phyloP scores from a whole-genome alignment of 1,140 invertebrate species.

The Drosophila lini region DNA sequence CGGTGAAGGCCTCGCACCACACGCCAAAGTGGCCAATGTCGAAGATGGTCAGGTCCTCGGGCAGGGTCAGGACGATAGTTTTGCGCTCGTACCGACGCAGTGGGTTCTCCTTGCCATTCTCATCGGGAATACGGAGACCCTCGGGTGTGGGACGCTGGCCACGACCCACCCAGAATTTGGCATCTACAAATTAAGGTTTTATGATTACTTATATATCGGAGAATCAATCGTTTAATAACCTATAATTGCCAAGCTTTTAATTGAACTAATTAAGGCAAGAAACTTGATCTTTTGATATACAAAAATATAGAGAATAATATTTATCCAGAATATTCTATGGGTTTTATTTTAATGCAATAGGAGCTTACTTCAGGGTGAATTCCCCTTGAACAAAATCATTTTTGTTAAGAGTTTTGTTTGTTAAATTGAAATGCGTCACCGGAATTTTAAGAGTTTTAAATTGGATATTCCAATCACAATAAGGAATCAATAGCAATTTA shows the following conservation, averaged over 20 bases:
- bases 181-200: conserved; percentile 87
- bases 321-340: conserved; percentile 7
- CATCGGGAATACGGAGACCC: conserved; percentile 93
- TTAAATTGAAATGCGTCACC: conserved; percentile 8
- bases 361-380: not conserved
- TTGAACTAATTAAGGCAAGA: not conserved
- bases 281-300: not conserved
- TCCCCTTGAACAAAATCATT: conserved; percentile 7
- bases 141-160: conserved; percentile 91
- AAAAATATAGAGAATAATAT: not conserved
- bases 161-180: conserved; percentile 95
- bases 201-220: not conserved
- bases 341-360: not conserved
- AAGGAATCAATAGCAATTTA: too few species aligned
- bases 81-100: conserved; percentile 92
- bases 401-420: not conserved
- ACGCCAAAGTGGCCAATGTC: conserved; percentile 94
- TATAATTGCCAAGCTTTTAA: not conserved
- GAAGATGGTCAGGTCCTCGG: conserved; percentile 91
- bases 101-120: conserved; percentile 93
- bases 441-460: not conserved
- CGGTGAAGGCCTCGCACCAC: conserved; percentile 94
- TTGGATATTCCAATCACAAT: not conserved
- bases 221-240: not conserved
- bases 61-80: conserved; percentile 93